Evolutionary conservation across 2,797 vertebrate genomes (phyloP).

Genomic region (Gastrophryne carolinensis): DNA sequence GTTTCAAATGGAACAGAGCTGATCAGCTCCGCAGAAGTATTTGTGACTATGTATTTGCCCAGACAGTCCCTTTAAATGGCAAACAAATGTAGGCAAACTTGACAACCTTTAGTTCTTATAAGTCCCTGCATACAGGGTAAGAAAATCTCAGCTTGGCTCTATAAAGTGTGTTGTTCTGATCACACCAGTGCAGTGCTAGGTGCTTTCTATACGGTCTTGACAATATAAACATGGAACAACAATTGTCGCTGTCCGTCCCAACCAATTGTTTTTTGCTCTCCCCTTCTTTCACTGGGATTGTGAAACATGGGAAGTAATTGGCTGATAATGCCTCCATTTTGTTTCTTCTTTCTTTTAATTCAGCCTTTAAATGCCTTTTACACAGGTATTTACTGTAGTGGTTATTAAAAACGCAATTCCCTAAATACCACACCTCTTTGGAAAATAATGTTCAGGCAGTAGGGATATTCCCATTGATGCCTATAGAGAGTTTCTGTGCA

Average conservation of each 20-base stretch:
- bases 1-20: no score
- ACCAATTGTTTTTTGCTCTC: background rate
- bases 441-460: background rate
- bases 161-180: no score
- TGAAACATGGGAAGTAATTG: background rate
- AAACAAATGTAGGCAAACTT: no score
- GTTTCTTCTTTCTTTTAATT: background rate
- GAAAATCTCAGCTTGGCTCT: no score
- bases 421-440: conserved; percentile 1
- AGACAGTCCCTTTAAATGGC: no score
- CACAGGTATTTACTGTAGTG: background rate
- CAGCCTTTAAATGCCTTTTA: background rate
- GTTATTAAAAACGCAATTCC: background rate
- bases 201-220: no score
- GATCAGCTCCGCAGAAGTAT: no score
- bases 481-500: background rate
- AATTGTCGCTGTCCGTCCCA: background rate
- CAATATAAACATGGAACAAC: no score
- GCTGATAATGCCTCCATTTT: background rate
- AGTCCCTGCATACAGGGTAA: no score
- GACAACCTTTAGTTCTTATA: no score
- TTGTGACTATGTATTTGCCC: no score
- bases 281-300: background rate
- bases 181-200: no score
- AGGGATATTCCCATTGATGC: background rate